Conservation (phyloP, 92 coral and sea anemone genomes). For the Siderastrea radians region DNA sequence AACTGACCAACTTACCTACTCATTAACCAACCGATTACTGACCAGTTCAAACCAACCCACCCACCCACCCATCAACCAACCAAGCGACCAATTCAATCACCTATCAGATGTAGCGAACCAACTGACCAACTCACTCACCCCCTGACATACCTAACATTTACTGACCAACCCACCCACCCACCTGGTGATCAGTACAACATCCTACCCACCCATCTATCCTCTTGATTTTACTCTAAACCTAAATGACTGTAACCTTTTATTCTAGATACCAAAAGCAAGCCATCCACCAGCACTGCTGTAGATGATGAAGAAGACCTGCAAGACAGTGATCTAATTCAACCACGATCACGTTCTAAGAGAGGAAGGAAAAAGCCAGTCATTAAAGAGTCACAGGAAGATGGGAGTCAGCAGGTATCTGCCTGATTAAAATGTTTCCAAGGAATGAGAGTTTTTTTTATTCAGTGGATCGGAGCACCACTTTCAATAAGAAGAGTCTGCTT, state of each 20-base stretch:
- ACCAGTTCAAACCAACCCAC: no score
- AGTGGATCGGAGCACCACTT: neutral
- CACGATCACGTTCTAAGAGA: conserved; percentile 21
- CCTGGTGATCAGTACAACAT: no score
- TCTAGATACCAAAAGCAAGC: neutral
- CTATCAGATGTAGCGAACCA: no score
- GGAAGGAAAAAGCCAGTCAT: conserved; percentile 30
- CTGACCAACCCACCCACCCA: no score
- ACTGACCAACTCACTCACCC: neutral
- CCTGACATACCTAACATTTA: no score
- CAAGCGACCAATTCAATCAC: no score
- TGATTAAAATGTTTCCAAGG: neutral
- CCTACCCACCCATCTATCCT: no score
- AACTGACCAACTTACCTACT: no score
- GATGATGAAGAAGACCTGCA: neutral
- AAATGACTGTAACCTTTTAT: neutral
- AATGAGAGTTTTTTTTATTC: neutral
- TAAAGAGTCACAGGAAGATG: conserved; percentile 36
- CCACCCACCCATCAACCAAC: no score
- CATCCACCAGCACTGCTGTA: conserved; percentile 8
- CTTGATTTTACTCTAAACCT: neutral
- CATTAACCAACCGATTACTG: no score
- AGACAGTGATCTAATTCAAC: conserved; percentile 53
- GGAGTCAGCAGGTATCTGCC: conserved; percentile 10
- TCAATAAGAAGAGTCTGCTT: no score